phyloP scores from a whole-genome alignment of 2,113 vertebrate species.

The Saccopteryx bilineata region DNA sequence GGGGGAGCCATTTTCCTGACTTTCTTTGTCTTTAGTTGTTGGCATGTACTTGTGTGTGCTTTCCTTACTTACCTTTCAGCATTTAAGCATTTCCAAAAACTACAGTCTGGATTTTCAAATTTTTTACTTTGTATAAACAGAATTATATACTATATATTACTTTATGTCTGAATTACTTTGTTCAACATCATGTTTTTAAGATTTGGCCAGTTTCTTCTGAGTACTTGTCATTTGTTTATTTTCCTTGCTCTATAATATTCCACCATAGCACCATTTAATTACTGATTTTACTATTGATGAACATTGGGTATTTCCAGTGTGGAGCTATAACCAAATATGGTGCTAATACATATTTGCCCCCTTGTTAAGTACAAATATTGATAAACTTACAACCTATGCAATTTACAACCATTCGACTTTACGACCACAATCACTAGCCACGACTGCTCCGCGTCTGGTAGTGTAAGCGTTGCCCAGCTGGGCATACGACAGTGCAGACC shows the following conservation, averaged over 20 bases:
- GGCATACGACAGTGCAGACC: too few relatives aligned
- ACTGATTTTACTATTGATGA: neutral
- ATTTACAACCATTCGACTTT: too few relatives aligned
- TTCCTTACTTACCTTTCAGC: neutral
- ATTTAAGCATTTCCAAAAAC: neutral
- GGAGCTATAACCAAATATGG: neutral
- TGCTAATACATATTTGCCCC: neutral
- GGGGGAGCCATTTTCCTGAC: neutral
- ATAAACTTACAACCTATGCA: too few relatives aligned
- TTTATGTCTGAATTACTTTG: neutral
- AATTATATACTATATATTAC: neutral
- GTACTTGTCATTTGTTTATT: neutral
- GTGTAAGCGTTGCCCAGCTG: too few relatives aligned
- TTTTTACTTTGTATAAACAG: neutral
- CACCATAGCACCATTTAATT: neutral
- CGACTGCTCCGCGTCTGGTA: too few relatives aligned
- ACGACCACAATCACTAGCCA: too few relatives aligned
- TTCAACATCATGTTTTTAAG: neutral
- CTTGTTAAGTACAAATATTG: neutral
- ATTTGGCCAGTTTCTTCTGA: neutral
- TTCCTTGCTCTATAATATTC: neutral
- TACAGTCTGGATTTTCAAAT: neutral
- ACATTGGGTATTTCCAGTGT: neutral
- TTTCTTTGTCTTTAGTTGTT: neutral
- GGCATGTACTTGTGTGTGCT: neutral